A percentile compares a stretch with the other conserved stretches of the same genome.
Conservation (phyloP, 2,113 vertebrate genomes). For the Podocnemis expansa region DNA sequence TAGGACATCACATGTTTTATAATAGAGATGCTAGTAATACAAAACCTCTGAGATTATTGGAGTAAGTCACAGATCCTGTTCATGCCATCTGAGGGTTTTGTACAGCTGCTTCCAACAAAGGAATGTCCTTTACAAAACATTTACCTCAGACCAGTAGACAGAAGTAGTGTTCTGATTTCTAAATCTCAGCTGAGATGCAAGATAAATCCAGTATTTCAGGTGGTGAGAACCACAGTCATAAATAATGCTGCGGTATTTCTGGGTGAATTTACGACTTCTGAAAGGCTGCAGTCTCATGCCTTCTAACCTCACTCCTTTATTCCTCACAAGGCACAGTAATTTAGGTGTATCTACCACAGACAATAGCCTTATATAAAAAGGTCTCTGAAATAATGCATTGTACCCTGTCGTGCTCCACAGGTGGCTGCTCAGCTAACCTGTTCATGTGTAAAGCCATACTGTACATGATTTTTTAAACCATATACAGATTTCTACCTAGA, state of each 20-base stretch:
- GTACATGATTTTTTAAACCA: conserved; percentile 40
- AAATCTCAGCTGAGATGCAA: neutral
- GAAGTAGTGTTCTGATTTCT: neutral
- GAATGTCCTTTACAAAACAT: neutral
- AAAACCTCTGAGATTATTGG: neutral
- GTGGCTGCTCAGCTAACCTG: conserved; percentile 46
- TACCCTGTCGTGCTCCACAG: conserved; percentile 35
- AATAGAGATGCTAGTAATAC: too few relatives aligned
- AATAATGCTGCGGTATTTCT: conserved; percentile 47
- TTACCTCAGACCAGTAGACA: neutral
- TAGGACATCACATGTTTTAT: accelerated
- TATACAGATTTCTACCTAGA: conserved; percentile 62
- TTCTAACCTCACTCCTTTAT: conserved; percentile 42
- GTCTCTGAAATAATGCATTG: conserved; percentile 22
- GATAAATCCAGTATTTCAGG: neutral
- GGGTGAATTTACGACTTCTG: conserved; percentile 9
- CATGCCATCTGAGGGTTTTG: neutral
- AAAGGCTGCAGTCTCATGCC: conserved; percentile 25
- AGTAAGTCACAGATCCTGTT: accelerated
- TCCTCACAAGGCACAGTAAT: conserved; percentile 48
- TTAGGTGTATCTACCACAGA: conserved; percentile 22
- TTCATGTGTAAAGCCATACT: conserved; percentile 57
- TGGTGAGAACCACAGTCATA: conserved; percentile 16
- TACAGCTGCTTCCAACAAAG: conserved; percentile 1
- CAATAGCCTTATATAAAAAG: conserved; percentile 61